These are phyloP conservation scores for Cosmia trapezina DNA, from an alignment of 2,888 invertebrate species.

Conservation along the genomic window DNA sequence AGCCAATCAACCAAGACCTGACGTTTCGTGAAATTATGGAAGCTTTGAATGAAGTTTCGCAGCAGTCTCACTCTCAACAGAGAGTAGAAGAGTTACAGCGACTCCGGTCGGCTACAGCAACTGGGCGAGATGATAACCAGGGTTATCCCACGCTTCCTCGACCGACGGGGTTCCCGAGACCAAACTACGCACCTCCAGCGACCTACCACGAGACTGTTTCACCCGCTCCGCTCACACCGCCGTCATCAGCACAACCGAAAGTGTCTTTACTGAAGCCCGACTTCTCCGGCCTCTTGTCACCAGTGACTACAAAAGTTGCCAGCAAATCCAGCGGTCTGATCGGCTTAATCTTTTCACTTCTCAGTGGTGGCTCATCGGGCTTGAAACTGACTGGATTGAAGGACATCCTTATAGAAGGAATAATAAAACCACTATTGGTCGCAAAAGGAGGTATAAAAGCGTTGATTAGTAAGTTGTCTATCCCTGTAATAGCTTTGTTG, in stretches of 20 bases:
- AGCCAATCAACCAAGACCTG: conserved; percentile 39
- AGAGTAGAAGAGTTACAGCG: conserved; percentile 62
- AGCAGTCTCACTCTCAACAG: conserved; percentile 61
- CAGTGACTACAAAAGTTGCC: conserved; percentile 76
- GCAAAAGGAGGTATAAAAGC: conserved; percentile 83
- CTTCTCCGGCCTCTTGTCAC: conserved; percentile 74
- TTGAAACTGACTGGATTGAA: conserved; percentile 79
- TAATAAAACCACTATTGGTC: conserved; percentile 80
- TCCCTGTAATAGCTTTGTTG: conserved; percentile 83
- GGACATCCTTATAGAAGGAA: conserved; percentile 81
- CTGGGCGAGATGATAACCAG: conserved; percentile 54
- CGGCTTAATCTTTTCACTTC: conserved; percentile 77
- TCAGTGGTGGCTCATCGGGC: conserved; percentile 77
- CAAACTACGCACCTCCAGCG: conserved; percentile 55
- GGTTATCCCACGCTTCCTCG: conserved; percentile 44
- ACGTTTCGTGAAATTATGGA: conserved; percentile 67
- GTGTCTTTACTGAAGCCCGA: conserved; percentile 70
- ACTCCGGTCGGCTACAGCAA: conserved; percentile 60
- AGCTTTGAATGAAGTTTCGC: conserved; percentile 67
- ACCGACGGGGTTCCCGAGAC: conserved; percentile 44
- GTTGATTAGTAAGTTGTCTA: conserved; percentile 82
- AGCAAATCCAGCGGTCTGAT: conserved; percentile 81
- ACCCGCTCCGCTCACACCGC: conserved; percentile 33
- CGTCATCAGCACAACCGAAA: conserved; percentile 65
- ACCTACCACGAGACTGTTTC: conserved; percentile 60